Percentiles rank a stretch among this genome's conserved stretches.
Evolutionary conservation across 2,113 vertebrate species (phyloP).

Genomic region (Platichthys stellatus): DNA sequence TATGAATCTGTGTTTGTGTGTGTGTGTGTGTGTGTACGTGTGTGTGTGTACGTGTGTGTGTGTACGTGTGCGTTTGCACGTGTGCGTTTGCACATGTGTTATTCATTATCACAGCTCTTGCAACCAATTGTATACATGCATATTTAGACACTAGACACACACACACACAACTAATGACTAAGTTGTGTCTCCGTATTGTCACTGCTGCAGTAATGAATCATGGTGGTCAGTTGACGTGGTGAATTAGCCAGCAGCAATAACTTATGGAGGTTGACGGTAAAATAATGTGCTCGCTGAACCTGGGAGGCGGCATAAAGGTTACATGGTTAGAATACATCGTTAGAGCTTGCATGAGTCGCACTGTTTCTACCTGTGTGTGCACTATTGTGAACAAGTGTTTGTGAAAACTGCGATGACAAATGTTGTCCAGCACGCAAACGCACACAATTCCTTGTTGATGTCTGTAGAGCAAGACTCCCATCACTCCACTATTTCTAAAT

Average conservation of each 20-base stretch:
- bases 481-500: constrained; percentile 31
- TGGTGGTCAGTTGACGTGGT: constrained; percentile 24
- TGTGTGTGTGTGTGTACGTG: not conserved
- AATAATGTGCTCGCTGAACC: constrained; percentile 21
- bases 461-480: not conserved
- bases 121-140: constrained; percentile 12
- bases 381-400: not conserved
- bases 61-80: too few relatives aligned
- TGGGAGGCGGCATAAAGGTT: constrained; percentile 13
- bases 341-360: not conserved
- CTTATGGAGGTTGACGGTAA: constrained; percentile 29
- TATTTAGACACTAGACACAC: not conserved
- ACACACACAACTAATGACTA: constrained; percentile 37
- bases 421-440: not conserved
- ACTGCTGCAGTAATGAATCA: constrained; percentile 24
- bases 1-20: not conserved
- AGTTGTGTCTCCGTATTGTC: constrained; percentile 52
- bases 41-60: constrained; percentile 8
- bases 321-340: not conserved
- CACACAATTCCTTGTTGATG: not conserved
- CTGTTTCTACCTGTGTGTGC: not conserved
- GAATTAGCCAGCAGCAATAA: constrained; percentile 36
- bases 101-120: constrained; percentile 18
- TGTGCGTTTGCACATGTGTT: too few relatives aligned
- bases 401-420: not conserved